Evolutionary conservation across 1,140 invertebrate genomes (phyloP).

Genomic region (Vanessa atalanta): DNA sequence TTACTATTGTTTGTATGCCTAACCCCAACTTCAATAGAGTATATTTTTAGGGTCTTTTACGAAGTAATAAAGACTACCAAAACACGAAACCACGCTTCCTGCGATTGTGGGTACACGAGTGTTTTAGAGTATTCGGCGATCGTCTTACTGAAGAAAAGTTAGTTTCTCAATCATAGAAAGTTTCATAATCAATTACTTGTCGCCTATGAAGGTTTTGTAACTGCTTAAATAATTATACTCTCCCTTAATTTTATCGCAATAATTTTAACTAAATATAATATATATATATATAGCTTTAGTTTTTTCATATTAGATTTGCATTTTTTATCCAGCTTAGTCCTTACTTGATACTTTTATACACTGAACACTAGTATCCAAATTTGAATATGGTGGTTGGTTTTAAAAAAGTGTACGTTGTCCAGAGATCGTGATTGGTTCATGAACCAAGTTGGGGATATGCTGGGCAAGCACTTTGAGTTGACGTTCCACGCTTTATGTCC

Average conservation of each 20-base stretch:
- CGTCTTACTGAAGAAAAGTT: conserved; percentile 88
- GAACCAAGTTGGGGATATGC: conserved; percentile 85
- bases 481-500: conserved; percentile 91
- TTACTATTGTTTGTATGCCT: neutral
- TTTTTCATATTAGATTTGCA: too few species aligned
- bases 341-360: too few species aligned
- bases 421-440: conserved; percentile 90
- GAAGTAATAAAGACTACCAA: conserved; percentile 87
- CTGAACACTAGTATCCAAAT: too few species aligned
- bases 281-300: neutral
- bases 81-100: conserved; percentile 86
- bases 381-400: too few species aligned
- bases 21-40: neutral
- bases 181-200: too few species aligned
- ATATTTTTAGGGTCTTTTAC: conserved; percentile 84
- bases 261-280: too few species aligned
- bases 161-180: conserved; percentile 42
- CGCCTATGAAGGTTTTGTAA: too few species aligned
- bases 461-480: conserved; percentile 88
- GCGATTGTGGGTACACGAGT: conserved; percentile 92
- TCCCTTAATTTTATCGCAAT: too few species aligned
- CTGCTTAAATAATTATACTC: too few species aligned
- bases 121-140: conserved; percentile 91
- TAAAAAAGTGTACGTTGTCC: neutral
- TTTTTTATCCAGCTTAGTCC: too few species aligned